Evolutionary conservation across 2,797 vertebrate genomes (phyloP).

Genomic region (Chaenodraco wilsoni): DNA sequence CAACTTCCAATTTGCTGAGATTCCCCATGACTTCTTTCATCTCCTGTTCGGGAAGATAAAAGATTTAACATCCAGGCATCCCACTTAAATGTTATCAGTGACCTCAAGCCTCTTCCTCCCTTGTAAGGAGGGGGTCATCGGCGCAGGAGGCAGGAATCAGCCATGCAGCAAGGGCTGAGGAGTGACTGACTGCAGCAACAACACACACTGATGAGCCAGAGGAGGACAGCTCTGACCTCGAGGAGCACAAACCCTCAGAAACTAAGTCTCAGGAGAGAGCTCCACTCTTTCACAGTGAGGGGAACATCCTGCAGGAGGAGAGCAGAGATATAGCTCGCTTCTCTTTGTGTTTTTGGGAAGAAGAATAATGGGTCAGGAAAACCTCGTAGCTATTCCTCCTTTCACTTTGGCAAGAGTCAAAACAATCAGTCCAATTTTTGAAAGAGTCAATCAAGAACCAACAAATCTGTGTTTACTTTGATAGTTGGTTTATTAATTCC

Average conservation of each 20-base stretch:
- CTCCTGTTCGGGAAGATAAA: constrained; percentile 60
- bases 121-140: constrained; percentile 39
- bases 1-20: constrained; percentile 31
- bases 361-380: constrained; percentile 9
- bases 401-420: constrained; percentile 2
- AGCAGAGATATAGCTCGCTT: not conserved
- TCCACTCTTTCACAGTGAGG: constrained; percentile 32
- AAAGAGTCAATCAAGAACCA: not conserved
- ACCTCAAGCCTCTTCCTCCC: constrained; percentile 70
- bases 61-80: constrained; percentile 58
- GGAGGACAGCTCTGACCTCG: constrained; percentile 66
- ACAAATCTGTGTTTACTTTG: not conserved
- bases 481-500: not conserved
- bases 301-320: constrained; percentile 36
- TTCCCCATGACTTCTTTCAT: constrained; percentile 62
- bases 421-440: not conserved
- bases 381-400: constrained; percentile 14
- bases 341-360: constrained; percentile 16
- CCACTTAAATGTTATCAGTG: constrained; percentile 70
- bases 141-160: constrained; percentile 59
- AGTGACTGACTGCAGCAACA: constrained; percentile 54
- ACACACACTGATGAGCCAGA: constrained; percentile 35
- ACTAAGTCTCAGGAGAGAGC: constrained; percentile 34
- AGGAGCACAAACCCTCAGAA: constrained; percentile 41
- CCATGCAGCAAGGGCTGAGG: constrained; percentile 33